These are phyloP conservation scores for Eriosoma lanigerum DNA, from an alignment of 1,140 invertebrate genomes.

Conservation along the genomic window DNA sequence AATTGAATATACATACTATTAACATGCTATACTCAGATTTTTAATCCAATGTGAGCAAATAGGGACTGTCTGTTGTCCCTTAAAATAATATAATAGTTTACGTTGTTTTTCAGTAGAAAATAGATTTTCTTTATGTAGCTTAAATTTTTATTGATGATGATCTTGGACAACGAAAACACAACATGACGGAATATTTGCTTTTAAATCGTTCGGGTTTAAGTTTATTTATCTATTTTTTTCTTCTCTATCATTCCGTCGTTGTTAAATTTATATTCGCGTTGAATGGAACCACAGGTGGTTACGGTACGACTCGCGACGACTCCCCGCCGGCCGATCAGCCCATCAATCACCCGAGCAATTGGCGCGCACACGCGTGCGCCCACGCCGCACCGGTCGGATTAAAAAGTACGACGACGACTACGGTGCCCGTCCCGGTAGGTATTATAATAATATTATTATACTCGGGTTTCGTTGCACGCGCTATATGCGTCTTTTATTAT, in stretches of 20 bases:
- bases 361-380: constrained; percentile 40
- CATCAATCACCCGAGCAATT: constrained; percentile 41
- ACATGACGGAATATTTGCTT: too few species aligned
- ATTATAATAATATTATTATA: not conserved
- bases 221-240: not conserved
- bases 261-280: constrained; percentile 50
- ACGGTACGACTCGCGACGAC: constrained; percentile 25
- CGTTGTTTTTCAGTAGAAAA: too few species aligned
- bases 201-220: not conserved
- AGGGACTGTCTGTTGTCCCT: too few species aligned
- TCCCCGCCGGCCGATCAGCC: constrained; percentile 17
- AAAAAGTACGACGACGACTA: not conserved
- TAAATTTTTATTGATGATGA: too few species aligned
- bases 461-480: not conserved
- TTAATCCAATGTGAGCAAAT: too few species aligned
- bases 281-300: constrained; percentile 48
- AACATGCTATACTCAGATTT: too few species aligned
- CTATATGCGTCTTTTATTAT: too few species aligned
- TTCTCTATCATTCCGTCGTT: constrained; percentile 9
- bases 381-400: constrained; percentile 23
- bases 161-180: too few species aligned
- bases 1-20: too few species aligned
- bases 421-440: not conserved
- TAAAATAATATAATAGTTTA: too few species aligned
- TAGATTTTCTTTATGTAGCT: too few species aligned